Evolutionary conservation across 1,140 invertebrate species (phyloP).

Genomic region (Nylanderia fulva): DNA sequence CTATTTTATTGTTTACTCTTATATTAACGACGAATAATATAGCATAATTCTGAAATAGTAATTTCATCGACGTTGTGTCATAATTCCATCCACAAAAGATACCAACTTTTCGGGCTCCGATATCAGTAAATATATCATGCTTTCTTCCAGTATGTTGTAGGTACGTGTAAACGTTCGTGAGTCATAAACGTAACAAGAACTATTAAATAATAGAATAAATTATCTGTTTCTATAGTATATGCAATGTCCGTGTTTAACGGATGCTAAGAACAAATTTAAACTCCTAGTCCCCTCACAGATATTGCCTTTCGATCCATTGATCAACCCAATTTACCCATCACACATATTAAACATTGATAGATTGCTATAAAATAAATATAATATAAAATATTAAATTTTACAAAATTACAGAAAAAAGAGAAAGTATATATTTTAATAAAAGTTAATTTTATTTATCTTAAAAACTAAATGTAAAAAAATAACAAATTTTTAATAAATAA

Average conservation of each 20-base stretch:
- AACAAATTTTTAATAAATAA: background rate
- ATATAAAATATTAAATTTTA: conserved; percentile 18
- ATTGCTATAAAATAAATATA: background rate
- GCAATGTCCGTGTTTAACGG: conserved; percentile 61
- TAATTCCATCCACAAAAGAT: conserved; percentile 43
- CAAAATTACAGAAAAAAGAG: background rate
- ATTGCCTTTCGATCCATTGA: conserved; percentile 39
- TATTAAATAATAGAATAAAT: conserved; percentile 74
- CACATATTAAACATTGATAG: conserved; percentile 5
- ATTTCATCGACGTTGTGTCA: conserved; percentile 25
- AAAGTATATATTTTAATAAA: background rate
- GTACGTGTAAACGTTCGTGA: conserved; percentile 41
- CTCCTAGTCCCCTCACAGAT: background rate
- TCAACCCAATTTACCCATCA: conserved; percentile 13
- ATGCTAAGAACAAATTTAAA: conserved; percentile 73
- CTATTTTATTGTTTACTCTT: no score
- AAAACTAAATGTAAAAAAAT: background rate
- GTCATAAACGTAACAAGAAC: conserved; percentile 63
- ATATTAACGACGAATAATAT: background rate
- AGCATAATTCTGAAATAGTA: conserved; percentile 4
- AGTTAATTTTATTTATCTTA: background rate
- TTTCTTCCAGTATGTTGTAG: conserved; percentile 11
- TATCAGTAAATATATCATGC: conserved; percentile 10
- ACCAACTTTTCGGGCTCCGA: conserved; percentile 4
- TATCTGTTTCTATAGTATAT: conserved; percentile 43